Evolutionary conservation across 37 sponge, comb jelly and placozoan genomes (phyloP).

Genomic region (Halisarca cf. caerulea): DNA sequence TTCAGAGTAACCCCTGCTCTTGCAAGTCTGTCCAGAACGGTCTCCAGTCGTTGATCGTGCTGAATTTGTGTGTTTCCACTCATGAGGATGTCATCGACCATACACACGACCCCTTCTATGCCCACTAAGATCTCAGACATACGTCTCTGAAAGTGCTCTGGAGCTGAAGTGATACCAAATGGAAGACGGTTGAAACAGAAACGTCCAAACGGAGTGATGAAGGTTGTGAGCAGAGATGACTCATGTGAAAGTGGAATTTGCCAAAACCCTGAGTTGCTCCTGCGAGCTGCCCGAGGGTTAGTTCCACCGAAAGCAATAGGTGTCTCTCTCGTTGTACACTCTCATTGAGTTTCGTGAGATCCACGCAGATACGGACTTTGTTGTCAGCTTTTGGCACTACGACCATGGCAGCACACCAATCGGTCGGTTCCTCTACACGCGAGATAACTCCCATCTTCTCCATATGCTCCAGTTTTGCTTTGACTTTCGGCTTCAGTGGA

Average conservation of each 20-base stretch:
- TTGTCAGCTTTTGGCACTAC: constrained; percentile 21
- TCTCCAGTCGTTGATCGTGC: constrained; percentile 35
- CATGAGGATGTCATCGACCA: constrained; percentile 43
- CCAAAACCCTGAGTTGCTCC: constrained; percentile 47
- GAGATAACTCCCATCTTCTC: constrained; percentile 32
- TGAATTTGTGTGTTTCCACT: constrained; percentile 30
- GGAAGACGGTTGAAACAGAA: constrained; percentile 35
- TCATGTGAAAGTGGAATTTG: constrained; percentile 18
- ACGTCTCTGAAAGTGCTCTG: too few species aligned
- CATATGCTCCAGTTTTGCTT: constrained; percentile 29
- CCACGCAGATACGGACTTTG: constrained; percentile 9
- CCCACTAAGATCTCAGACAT: too few species aligned
- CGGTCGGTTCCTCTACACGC: constrained; percentile 19
- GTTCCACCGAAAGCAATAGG: constrained; percentile 24
- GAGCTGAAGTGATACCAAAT: constrained; percentile 42
- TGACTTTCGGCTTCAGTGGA: constrained; percentile 22
- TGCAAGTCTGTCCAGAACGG: constrained; percentile 11
- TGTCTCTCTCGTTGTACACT: constrained; percentile 28
- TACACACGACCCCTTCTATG: too few species aligned
- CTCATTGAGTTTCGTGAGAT: constrained; percentile 19
- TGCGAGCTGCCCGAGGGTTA: constrained; percentile 29
- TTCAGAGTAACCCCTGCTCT: constrained; percentile 34
- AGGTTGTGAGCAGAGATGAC: constrained; percentile 8
- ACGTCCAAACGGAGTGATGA: constrained; percentile 35
- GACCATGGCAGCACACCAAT: constrained; percentile 29